phyloP scores from a whole-genome alignment of 2,797 vertebrate genomes.

The Pogoniulus pusillus region DNA sequence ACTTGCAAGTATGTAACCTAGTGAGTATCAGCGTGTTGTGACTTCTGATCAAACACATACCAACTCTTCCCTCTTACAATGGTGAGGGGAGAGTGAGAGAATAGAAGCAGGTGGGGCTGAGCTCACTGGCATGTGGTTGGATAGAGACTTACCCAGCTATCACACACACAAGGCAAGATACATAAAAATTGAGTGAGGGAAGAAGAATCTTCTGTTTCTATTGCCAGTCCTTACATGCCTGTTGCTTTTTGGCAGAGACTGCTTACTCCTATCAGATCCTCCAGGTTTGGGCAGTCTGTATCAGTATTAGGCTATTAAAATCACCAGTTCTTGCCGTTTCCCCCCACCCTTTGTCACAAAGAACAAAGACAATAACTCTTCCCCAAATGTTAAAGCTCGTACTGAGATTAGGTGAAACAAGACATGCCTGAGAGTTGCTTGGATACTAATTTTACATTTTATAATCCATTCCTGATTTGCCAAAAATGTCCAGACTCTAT shows the following conservation, averaged over 20 bases:
- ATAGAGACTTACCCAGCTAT: neutral
- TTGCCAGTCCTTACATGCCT: neutral
- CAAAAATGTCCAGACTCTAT: neutral
- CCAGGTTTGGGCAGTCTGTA: neutral
- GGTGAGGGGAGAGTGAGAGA: neutral
- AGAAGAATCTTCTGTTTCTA: neutral
- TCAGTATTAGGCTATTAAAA: neutral
- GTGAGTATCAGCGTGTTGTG: too few species aligned
- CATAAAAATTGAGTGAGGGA: neutral
- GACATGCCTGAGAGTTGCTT: neutral
- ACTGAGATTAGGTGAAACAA: neutral
- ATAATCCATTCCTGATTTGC: neutral
- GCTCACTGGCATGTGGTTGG: neutral
- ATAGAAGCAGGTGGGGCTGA: neutral
- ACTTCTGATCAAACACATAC: too few species aligned
- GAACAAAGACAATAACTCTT: neutral
- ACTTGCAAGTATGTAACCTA: too few species aligned
- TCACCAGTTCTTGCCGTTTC: fast-evolving
- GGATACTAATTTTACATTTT: neutral
- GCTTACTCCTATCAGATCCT: neutral
- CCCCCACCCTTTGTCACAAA: neutral
- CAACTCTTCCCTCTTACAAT: too few species aligned
- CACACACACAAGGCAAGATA: neutral
- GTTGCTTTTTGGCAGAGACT: neutral
- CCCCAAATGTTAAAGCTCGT: neutral